Base-by-base conservation (phyloP, 1,140 invertebrate species). In the Eriocheir sinensis region DNA sequence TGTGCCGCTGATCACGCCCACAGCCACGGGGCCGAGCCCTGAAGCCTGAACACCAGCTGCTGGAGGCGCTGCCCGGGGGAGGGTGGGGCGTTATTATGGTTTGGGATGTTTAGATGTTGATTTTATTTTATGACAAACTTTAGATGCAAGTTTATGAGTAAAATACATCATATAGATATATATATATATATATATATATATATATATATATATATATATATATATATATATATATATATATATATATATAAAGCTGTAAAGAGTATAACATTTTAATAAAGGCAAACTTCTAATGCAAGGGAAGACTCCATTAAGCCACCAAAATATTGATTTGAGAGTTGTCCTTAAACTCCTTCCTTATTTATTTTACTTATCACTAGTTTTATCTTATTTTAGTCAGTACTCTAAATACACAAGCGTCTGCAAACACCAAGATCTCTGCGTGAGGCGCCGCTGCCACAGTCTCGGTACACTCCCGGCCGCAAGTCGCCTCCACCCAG, bases 131-230 rank as follows among this genome's bases (percentile, higher is more conserved):
- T n/a, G n/a, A 72, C 21, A n/a, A 21, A 72, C n/a, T n/a, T 72
- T 72, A 72, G 21, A 72, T n/a, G 8, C 27, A 27, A 79, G 38
- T 27, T 83, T 44, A 72, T 85, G 9, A 79, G n/a, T 38, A 21
- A 80, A 83, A 86, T 4, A 86, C 3, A 86, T 27, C 27, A 89
- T 38, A 89, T 38, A 89, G 40, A 27, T 44, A 34, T 88, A 4
- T 3, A 86, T 86, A 40, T 3, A 86, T 86, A 9, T 89, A 44
- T 0, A 38, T 32, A 89, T 12, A 38, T 48, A 89, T 41, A 34
- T 30, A 86, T 89, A 89, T 86, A 9, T 89, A 44, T 0, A 38
- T 32, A 89, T 12, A 38, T 48, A 89, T 38, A 89, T 38, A 89
- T 89, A 27, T 44, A 34, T 88, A 4, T 3, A 86, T 86, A 40